These are phyloP conservation scores for Eupsilia transversa DNA, from an alignment of 2,888 invertebrate species.

Conservation along the genomic window DNA sequence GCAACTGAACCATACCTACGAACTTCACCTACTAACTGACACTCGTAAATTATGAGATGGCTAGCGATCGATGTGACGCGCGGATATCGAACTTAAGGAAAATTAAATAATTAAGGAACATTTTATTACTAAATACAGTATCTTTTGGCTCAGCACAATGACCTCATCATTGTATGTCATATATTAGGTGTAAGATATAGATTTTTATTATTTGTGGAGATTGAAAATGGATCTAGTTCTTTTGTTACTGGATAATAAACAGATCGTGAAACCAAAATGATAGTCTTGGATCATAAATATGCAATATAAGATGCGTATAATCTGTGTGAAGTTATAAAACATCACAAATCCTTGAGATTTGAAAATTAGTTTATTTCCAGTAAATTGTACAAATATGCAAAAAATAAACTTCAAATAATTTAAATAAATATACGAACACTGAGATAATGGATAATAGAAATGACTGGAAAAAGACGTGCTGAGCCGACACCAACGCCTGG, in stretches of 20 bases:
- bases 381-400: background rate
- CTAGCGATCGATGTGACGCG: constrained; percentile 73
- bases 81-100: constrained; percentile 56
- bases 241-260: constrained; percentile 23
- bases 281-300: constrained; percentile 4
- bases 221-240: constrained; percentile 22
- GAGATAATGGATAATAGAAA: too few relatives aligned
- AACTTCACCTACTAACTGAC: constrained; percentile 87
- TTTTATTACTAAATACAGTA: constrained; percentile 51
- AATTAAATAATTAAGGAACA: constrained; percentile 59
- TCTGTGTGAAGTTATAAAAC: constrained; percentile 24
- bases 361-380: background rate
- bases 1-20: constrained; percentile 80
- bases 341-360: background rate
- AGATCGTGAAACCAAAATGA: constrained; percentile 16
- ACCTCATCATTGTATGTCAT: constrained; percentile 59
- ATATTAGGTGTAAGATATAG: constrained; percentile 27
- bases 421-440: too few relatives aligned
- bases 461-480: too few relatives aligned
- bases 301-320: constrained; percentile 1
- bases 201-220: constrained; percentile 3
- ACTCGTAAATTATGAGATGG: constrained; percentile 84
- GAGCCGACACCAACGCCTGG: too few relatives aligned
- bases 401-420: background rate
- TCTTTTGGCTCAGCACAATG: constrained; percentile 64